Percentiles rank a stretch among this genome's conserved stretches.
Evolutionary conservation across 2,888 invertebrate genomes (phyloP).

Genomic region (Pterostichus niger): DNA sequence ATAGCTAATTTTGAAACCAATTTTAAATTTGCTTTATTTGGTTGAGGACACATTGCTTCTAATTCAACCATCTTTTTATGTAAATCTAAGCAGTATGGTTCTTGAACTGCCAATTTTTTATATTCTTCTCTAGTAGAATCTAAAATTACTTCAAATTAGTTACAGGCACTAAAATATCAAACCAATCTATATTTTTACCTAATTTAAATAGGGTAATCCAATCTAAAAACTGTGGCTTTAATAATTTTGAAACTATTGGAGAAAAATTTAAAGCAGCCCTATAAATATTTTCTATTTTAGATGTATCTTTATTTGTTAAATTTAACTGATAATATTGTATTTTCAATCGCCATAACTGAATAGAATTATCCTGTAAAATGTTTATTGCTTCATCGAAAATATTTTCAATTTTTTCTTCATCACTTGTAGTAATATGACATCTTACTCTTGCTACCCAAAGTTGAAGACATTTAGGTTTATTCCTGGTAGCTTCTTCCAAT

Average conservation of each 20-base stretch:
- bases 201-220: constrained; percentile 61
- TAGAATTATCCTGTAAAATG: constrained; percentile 54
- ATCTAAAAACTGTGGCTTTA: constrained; percentile 60
- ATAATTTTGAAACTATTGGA: constrained; percentile 21
- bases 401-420: constrained; percentile 47
- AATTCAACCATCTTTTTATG: constrained; percentile 63
- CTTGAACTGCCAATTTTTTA: constrained; percentile 40
- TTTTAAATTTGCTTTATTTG: constrained; percentile 50
- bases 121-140: constrained; percentile 52
- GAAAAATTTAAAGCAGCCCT: constrained; percentile 49
- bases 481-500: constrained; percentile 53
- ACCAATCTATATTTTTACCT: constrained; percentile 6
- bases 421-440: constrained; percentile 31
- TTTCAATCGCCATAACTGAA: constrained; percentile 57
- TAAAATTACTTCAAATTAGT: constrained; percentile 1
- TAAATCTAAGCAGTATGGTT: constrained; percentile 57
- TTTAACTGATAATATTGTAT: constrained; percentile 64
- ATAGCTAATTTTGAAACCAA: constrained; percentile 30
- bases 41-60: constrained; percentile 60
- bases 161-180: background rate
- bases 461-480: constrained; percentile 56
- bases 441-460: constrained; percentile 57
- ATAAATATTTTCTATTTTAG: constrained; percentile 53
- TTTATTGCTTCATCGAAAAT: constrained; percentile 57
- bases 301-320: constrained; percentile 27